Evolutionary conservation across 2,797 vertebrate species (phyloP), one percentile per base, ranked within the genome.

Genomic region (Erpetoichthys calabaricus): DNA sequence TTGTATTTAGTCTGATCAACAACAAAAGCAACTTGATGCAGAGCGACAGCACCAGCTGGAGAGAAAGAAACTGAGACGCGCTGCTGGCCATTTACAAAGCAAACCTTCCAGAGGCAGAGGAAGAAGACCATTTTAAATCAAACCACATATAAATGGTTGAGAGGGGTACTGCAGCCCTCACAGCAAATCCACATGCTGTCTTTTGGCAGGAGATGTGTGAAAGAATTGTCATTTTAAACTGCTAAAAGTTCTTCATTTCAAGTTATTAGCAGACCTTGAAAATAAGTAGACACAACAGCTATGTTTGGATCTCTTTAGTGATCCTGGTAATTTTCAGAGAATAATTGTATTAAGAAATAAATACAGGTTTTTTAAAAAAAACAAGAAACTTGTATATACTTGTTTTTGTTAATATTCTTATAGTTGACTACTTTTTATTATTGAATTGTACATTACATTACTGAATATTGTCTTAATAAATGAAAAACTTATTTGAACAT

Each of bases 41-140:
- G 94, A 98, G 73, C 77, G 71, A 9, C 84, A 66, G 1, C 96
- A 98, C 73, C 87, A 88, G 6, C 79, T 88, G 56, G 94, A 99
- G 72, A 87, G 96, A 69, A 94, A 73, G 67, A 80, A 83, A 57
- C 81, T 98, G 59, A 75, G 91, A 4, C 88, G 94, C 6, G 75
- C 96, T 0, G 96, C 94, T 0, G 82, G 79, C 61, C 92, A 93
- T 61, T 82, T 99, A 52, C 86, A 66, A 75, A 89, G 76, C 44
- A 74, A 67, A 56, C 59, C 51, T 61, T 57, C 69, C 56, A 68
- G 82, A 45, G 73, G 77, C 47, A 73, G 77, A 54, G 72, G 73
- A 0, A 58, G 68, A 50, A 57, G 68, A 4, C 3, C 64, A 43
- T 57, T 67, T 3, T 25, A 64, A n/a, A 56, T 60, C 8, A 42